These are phyloP conservation scores for Leptinotarsa lineolata DNA, from an alignment of 1,140 invertebrate genomes.

Conservation along the genomic window DNA sequence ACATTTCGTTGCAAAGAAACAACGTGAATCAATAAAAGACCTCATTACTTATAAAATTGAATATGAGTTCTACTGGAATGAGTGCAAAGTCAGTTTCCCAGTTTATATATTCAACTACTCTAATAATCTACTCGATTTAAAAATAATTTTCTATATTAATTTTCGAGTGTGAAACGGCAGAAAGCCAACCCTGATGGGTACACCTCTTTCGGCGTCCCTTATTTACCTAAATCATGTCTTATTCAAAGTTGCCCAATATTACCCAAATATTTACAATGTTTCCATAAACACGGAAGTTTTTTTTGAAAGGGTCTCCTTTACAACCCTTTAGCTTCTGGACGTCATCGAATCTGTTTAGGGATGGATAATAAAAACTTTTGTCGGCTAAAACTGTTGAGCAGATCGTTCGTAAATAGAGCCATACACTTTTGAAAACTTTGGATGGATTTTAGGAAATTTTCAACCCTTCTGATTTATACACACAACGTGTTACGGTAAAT, in stretches of 20 bases:
- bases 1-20: no score
- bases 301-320: conserved; percentile 21
- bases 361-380: conserved; percentile 5
- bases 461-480: conserved; percentile 17
- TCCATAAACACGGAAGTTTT: conserved; percentile 24
- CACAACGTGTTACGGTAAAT: conserved; percentile 9
- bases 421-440: background rate
- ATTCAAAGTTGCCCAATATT: background rate
- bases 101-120: no score
- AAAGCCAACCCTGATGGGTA: background rate
- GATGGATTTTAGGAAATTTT: conserved; percentile 9
- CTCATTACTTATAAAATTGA: no score
- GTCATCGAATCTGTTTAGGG: conserved; percentile 10
- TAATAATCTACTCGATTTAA: no score
- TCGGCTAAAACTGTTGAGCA: conserved; percentile 3
- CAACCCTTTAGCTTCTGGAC: conserved; percentile 1
- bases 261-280: conserved; percentile 20
- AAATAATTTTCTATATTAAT: no score
- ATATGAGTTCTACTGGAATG: no score
- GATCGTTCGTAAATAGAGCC: conserved; percentile 11
- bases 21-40: no score
- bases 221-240: conserved; percentile 20
- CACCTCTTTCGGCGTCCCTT: conserved; percentile 10
- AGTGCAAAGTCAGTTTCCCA: no score
- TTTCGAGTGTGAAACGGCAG: no score